These are phyloP conservation scores for Tiliacea aurago DNA, from an alignment of 2,888 invertebrate genomes.

Conservation along the genomic window DNA sequence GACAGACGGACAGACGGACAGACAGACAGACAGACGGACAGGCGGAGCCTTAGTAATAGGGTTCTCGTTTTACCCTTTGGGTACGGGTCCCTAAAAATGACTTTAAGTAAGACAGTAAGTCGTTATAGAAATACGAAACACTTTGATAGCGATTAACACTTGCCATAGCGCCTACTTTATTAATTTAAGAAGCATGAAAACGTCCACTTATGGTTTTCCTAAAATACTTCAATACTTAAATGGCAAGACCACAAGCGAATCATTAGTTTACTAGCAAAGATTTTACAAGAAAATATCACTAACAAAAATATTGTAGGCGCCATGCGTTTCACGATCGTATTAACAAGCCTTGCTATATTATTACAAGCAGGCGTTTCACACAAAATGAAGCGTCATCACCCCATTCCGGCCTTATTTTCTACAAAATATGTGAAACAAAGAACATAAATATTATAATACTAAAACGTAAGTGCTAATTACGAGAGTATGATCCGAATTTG, in stretches of 20 bases:
- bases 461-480: slow-evolving; percentile 63
- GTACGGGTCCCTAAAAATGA: too few species aligned
- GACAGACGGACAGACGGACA: too few species aligned
- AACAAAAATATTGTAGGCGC: slow-evolving; percentile 36
- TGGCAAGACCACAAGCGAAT: not conserved
- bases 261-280: slow-evolving; percentile 1
- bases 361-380: slow-evolving; percentile 52
- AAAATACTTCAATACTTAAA: not conserved
- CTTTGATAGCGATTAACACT: not conserved
- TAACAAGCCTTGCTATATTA: slow-evolving; percentile 48
- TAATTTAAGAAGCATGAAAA: not conserved
- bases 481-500: slow-evolving; percentile 71
- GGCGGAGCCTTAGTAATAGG: too few species aligned
- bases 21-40: too few species aligned
- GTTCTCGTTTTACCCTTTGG: too few species aligned
- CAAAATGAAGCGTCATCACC: slow-evolving; percentile 24
- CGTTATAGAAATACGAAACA: not conserved
- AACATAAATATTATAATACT: slow-evolving; percentile 56
- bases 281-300: slow-evolving; percentile 3
- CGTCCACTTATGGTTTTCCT: too few species aligned
- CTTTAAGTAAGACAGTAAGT: too few species aligned
- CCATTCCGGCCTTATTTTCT: slow-evolving; percentile 33
- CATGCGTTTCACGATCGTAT: not conserved
- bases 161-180: not conserved
- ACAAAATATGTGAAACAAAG: slow-evolving; percentile 39